Conservation (phyloP, 2,888 invertebrate genomes). For the Eretmocerus hayati region DNA sequence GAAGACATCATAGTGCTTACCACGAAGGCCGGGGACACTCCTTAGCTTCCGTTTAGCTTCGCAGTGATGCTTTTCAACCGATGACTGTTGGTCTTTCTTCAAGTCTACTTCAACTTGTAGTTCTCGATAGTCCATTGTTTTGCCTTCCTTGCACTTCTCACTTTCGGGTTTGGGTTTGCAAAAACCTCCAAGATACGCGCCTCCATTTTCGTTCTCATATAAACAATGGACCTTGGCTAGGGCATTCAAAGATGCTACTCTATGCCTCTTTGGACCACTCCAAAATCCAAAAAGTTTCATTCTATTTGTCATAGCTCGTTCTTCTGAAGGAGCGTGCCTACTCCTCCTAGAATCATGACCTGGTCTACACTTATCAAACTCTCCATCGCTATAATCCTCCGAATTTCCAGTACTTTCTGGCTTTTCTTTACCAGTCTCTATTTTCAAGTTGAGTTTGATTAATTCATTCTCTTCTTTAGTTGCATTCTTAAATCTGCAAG, state of each 20-base stretch:
- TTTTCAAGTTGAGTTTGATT: slow-evolving; percentile 11
- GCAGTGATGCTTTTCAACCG: slow-evolving; percentile 29
- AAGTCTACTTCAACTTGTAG: slow-evolving; percentile 27
- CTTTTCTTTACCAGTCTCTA: slow-evolving; percentile 23
- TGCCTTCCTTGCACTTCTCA: slow-evolving; percentile 34
- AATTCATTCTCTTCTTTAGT: slow-evolving; percentile 13
- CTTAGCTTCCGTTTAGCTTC: slow-evolving; percentile 58
- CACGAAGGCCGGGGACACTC: slow-evolving; percentile 68
- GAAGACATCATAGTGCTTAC: slow-evolving; percentile 80
- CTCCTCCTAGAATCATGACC: slow-evolving; percentile 31
- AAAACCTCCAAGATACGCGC: slow-evolving; percentile 56
- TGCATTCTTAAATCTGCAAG: too few relatives aligned
- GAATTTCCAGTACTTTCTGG: slow-evolving; percentile 22
- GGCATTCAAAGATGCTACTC: slow-evolving; percentile 84
- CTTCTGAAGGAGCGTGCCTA: slow-evolving; percentile 33
- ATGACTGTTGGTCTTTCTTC: slow-evolving; percentile 37
- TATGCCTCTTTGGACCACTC: slow-evolving; percentile 72
- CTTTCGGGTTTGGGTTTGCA: slow-evolving; percentile 52
- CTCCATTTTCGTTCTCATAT: slow-evolving; percentile 80
- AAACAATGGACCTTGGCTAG: slow-evolving; percentile 84
- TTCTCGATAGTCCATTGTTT: slow-evolving; percentile 18
- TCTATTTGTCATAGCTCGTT: slow-evolving; percentile 44
- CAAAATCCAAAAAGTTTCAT: slow-evolving; percentile 63
- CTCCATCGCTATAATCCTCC: slow-evolving; percentile 40
- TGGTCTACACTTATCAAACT: slow-evolving; percentile 37